Evolutionary conservation across 2,113 vertebrate species (phyloP).

Genomic region (Podilymbus podiceps): DNA sequence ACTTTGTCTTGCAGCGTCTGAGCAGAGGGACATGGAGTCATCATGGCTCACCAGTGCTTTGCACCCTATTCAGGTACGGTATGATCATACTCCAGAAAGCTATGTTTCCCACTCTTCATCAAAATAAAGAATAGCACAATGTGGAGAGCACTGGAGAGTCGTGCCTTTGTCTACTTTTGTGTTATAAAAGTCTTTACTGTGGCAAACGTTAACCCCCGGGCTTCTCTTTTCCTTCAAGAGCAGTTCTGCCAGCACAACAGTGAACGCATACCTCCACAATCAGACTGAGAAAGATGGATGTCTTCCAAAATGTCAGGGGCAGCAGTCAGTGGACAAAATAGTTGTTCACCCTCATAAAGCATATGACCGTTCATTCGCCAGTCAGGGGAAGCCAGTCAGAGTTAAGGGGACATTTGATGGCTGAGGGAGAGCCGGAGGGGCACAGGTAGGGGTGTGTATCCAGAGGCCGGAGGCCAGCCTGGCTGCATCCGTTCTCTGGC

Average conservation of each 20-base stretch:
- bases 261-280: background rate
- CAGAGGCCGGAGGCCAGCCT: background rate
- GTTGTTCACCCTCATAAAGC: background rate
- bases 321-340: background rate
- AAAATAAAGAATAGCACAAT: background rate
- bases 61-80: background rate
- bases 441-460: background rate
- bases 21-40: background rate
- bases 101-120: background rate
- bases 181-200: background rate
- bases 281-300: background rate
- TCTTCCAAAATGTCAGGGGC: background rate
- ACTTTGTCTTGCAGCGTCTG: background rate
- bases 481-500: background rate
- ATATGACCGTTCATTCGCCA: background rate
- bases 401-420: background rate
- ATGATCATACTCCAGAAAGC: background rate
- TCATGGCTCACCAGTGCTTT: background rate
- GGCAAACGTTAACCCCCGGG: background rate
- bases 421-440: background rate
- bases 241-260: background rate
- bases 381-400: background rate
- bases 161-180: background rate
- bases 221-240: background rate
- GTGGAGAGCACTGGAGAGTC: background rate